A percentile compares a stretch with the other conserved stretches of the same genome.
Evolutionary conservation across 2,113 vertebrate species (phyloP).

Genomic region (Pyrgilauda ruficollis): DNA sequence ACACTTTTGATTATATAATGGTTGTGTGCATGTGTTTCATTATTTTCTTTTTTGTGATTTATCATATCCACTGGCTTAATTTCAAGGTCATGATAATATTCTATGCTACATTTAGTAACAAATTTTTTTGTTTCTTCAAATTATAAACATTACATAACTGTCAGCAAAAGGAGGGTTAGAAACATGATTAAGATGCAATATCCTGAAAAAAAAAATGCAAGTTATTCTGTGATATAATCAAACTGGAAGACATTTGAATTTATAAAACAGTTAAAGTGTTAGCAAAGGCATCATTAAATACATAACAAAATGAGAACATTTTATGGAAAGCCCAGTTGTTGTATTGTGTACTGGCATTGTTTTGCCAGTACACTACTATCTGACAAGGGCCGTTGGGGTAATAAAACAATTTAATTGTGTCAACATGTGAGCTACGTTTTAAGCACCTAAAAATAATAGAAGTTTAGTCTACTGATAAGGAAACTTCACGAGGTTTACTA

Average conservation of each 20-base stretch:
- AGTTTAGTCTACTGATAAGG: background rate
- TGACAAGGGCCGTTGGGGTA: background rate
- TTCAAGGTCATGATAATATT: background rate
- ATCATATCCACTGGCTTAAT: background rate
- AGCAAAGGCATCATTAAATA: background rate
- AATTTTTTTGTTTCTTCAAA: background rate
- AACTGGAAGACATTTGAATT: background rate
- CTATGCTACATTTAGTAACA: background rate
- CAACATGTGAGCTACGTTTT: background rate
- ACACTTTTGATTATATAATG: background rate
- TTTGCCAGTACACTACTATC: background rate
- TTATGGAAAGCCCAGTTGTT: background rate
- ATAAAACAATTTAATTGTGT: background rate
- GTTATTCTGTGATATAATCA: background rate
- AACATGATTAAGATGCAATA: background rate
- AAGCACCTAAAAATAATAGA: background rate
- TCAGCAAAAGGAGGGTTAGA: background rate
- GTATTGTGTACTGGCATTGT: too few species aligned
- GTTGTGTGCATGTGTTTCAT: background rate
- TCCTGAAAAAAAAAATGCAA: background rate
- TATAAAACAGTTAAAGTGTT: background rate
- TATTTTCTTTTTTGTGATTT: background rate
- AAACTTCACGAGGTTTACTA: background rate
- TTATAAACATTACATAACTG: background rate
- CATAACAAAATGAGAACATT: background rate